Percentiles rank a stretch among this genome's conserved stretches.
phyloP scores from a whole-genome alignment of 2,888 invertebrate genomes.

The Nomada ruficornis region DNA sequence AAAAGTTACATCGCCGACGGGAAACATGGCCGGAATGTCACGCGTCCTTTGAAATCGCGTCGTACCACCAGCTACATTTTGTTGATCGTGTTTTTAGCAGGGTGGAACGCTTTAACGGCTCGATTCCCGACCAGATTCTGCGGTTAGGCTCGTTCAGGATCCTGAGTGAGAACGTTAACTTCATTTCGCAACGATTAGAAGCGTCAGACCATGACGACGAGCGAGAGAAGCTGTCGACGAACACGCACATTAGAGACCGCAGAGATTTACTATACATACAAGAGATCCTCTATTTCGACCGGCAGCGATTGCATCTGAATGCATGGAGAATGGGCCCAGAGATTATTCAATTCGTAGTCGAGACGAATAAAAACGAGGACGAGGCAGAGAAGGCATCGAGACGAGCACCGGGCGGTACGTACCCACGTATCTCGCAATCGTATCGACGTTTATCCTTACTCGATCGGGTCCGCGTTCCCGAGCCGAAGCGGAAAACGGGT shows the following conservation, averaged over 20 bases:
- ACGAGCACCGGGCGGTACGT: background rate
- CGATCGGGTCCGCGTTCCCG: conserved; percentile 25
- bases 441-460: conserved; percentile 30
- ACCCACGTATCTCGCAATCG: conserved; percentile 16
- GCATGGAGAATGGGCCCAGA: background rate
- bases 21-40: conserved; percentile 30
- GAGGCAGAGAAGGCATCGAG: background rate
- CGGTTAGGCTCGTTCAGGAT: conserved; percentile 35
- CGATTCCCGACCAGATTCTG: conserved; percentile 45
- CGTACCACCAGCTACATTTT: conserved; percentile 6
- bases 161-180: conserved; percentile 22
- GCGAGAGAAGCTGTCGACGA: conserved; percentile 17
- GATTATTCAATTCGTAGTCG: background rate
- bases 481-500: conserved; percentile 41
- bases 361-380: no score
- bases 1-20: conserved; percentile 27
- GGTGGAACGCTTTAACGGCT: conserved; percentile 19
- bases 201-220: conserved; percentile 57
- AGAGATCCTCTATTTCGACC: background rate
- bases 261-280: background rate
- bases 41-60: background rate
- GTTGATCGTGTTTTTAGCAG: conserved; percentile 15
- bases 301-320: background rate
- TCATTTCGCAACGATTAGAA: conserved; percentile 32
- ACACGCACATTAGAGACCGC: conserved; percentile 28